Conservation (phyloP, 2,113 vertebrate genomes). For the Rhinopomastus cyanomelas region DNA sequence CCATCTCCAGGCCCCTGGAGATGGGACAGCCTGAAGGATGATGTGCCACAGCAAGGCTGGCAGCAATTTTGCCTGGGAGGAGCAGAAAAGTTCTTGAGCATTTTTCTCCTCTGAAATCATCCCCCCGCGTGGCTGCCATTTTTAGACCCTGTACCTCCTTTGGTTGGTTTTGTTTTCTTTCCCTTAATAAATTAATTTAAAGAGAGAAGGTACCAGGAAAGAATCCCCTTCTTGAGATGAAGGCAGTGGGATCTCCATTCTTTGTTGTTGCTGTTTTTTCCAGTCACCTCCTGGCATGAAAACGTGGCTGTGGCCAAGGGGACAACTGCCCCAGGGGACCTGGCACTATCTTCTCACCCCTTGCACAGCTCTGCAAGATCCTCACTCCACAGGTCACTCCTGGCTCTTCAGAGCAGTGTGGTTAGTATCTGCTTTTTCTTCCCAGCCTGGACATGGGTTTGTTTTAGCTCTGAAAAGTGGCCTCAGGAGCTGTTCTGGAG, state of each 20-base stretch:
- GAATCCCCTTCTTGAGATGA: not conserved
- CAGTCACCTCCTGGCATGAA: not conserved
- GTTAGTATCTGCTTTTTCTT: not conserved
- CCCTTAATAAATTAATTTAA: not conserved
- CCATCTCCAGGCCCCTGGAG: not conserved
- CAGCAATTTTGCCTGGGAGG: slow-evolving; percentile 57
- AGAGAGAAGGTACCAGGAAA: not conserved
- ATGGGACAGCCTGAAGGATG: slow-evolving; percentile 57
- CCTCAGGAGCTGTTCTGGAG: not conserved
- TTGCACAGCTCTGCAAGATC: not conserved
- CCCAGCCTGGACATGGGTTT: not conserved
- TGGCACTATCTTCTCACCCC: not conserved
- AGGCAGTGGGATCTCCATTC: not conserved
- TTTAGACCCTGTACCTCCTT: not conserved
- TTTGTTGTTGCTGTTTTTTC: not conserved
- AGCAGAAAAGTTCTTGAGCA: slow-evolving; percentile 37
- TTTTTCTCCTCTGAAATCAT: slow-evolving; percentile 69
- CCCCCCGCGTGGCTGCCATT: not conserved
- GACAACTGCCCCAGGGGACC: not conserved
- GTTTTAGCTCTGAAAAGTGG: not conserved
- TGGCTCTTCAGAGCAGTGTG: not conserved
- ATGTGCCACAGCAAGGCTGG: slow-evolving; percentile 51
- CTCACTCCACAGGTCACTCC: not conserved
- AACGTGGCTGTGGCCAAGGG: not conserved
- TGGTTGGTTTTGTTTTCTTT: not conserved